A percentile compares a stretch with the other conserved stretches of the same genome.
phyloP scores from a whole-genome alignment of 2,113 vertebrate species.

The Ophthalmolycus amberensis region DNA sequence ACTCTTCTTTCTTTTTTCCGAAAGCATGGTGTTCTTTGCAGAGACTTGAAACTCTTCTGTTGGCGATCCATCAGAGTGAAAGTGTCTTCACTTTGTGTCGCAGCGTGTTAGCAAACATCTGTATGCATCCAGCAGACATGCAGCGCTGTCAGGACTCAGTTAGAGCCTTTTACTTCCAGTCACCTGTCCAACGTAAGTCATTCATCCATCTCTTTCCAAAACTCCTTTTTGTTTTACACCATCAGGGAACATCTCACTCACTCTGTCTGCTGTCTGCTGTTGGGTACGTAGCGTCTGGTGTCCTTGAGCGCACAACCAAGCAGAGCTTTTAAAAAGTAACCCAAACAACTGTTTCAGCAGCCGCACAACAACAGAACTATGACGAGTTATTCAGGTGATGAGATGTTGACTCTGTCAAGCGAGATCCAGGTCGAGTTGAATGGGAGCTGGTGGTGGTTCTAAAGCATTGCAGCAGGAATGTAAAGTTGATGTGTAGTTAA shows the following conservation, averaged over 20 bases:
- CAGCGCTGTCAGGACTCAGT: neutral
- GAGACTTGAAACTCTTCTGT: neutral
- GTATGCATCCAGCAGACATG: neutral
- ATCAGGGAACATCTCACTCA: neutral
- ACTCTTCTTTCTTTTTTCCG: neutral
- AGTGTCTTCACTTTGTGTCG: neutral
- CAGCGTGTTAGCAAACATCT: neutral
- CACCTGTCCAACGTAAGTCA: neutral
- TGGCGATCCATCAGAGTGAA: conserved; percentile 18
- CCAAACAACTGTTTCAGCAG: neutral
- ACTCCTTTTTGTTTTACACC: neutral
- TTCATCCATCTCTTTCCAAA: neutral
- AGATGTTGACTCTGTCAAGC: neutral
- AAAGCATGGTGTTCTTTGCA: neutral
- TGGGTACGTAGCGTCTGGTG: neutral
- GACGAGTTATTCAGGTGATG: neutral
- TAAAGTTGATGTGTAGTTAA: neutral
- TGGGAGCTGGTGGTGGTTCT: neutral
- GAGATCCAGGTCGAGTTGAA: neutral
- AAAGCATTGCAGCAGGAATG: neutral
- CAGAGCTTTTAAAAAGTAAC: neutral
- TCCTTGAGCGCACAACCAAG: neutral
- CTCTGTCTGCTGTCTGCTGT: neutral
- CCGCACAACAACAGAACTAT: neutral
- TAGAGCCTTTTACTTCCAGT: too few relatives aligned